Evolutionary conservation across 1,140 invertebrate species (phyloP).

Genomic region (Drosophila leontia): DNA sequence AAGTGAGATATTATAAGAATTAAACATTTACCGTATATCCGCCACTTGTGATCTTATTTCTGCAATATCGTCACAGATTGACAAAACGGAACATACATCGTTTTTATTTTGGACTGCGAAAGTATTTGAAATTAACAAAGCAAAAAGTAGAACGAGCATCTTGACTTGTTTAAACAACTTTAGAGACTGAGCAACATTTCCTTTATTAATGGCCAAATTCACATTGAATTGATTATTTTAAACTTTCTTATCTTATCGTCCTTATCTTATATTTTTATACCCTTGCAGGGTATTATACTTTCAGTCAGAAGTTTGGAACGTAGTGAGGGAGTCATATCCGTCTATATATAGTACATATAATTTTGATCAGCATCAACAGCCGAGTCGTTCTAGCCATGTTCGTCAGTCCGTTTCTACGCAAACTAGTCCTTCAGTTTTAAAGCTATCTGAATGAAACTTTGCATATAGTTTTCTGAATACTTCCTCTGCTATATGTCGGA

Average conservation of each 20-base stretch:
- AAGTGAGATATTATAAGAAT: not conserved
- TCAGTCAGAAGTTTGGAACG: no score
- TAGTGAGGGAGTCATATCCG: no score
- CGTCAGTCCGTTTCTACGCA: no score
- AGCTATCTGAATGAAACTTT: no score
- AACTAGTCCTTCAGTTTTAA: no score
- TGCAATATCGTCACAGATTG: slow-evolving; percentile 3
- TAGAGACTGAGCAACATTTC: not conserved
- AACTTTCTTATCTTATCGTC: not conserved
- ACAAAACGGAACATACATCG: not conserved
- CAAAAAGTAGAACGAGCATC: not conserved
- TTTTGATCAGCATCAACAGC: no score
- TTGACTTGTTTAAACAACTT: not conserved
- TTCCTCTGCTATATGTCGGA: no score
- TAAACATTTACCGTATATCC: not conserved
- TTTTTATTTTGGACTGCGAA: not conserved
- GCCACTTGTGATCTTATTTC: not conserved
- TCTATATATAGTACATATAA: no score
- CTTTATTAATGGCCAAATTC: not conserved
- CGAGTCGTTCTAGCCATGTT: no score
- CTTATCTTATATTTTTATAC: not conserved
- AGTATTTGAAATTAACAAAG: not conserved
- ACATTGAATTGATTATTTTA: not conserved
- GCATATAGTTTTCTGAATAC: no score
- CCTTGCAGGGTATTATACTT: no score